Evolutionary conservation across 1,140 invertebrate species (phyloP), one percentile per base, ranked within the genome.

Genomic region (Potamilus streckersoni): DNA sequence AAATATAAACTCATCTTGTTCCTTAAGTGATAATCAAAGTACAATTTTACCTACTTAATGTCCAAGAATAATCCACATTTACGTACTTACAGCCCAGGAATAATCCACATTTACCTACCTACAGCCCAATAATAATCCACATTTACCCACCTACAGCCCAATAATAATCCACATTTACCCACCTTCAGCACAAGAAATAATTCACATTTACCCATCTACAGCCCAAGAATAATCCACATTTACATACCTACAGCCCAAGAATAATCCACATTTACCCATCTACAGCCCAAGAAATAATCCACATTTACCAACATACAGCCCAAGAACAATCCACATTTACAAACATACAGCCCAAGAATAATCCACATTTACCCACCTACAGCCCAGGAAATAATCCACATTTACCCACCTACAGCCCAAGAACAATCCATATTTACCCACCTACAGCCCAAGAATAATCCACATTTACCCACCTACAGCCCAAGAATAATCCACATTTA

Each of bases 391-490:
- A 61, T 78, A 82, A 6, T 78, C 76, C 56, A 69, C 56, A 20
- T 80, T 80, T 16, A 23, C 71, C 67, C 72, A 80, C 80, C 80
- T 64, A 82, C 58, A n/a, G 80, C 80, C 78, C 78, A 82, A 31
- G 67, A 31, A 31, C 4, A 31, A 31, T 31, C 27, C 27, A 31
- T 2, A 31, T 49, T 49, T 31, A 73, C 71, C 67, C 72, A 80
- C 80, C 80, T 64, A 80, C 61, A n/a, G 80, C 80, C 78, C 78
- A 82, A 31, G 67, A 61, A 61, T 78, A 82, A 6, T 78, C 76
- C 56, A 69, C 56, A 20, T 38, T 38, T 31, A 73, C 71, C 67
- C 72, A 80, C 80, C 80, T 64, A 82, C 58, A n/a, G 80, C 80
- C 78, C 78, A 82, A 31, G 67, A 31, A 31, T 31, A 31, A 31